phyloP scores from a whole-genome alignment of 2,113 vertebrate genomes.

The Gallinago undulata region DNA sequence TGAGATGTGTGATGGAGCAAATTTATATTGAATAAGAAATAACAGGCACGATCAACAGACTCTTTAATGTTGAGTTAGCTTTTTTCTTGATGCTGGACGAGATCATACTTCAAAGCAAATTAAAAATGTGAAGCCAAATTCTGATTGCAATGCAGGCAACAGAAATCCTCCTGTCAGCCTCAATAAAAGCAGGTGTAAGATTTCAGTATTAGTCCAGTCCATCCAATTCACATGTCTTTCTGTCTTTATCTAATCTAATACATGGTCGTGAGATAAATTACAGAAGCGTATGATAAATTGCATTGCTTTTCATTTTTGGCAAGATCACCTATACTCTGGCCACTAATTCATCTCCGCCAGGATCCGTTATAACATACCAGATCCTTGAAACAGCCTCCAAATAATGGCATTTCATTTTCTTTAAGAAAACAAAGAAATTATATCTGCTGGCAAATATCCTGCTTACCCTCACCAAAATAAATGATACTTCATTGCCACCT shows the following conservation, averaged over 20 bases:
- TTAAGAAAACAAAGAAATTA: conserved; percentile 33
- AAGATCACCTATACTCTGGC: conserved; percentile 38
- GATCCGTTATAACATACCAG: background rate
- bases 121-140: conserved; percentile 38
- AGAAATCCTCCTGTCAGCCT: conserved; percentile 51
- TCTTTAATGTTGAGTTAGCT: conserved; percentile 39
- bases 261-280: conserved; percentile 52
- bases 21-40: background rate
- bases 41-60: background rate
- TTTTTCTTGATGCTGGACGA: background rate
- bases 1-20: background rate
- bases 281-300: conserved; percentile 49
- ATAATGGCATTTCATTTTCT: background rate
- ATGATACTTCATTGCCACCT: background rate
- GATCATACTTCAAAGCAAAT: conserved; percentile 58
- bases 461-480: background rate
- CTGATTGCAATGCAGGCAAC: conserved; percentile 24
- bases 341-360: conserved; percentile 53
- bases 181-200: conserved; percentile 48
- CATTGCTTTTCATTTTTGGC: conserved; percentile 56
- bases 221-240: conserved; percentile 46
- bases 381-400: conserved; percentile 27
- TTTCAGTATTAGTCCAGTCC: conserved; percentile 36
- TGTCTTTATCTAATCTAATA: conserved; percentile 68
- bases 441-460: conserved; percentile 1